Percentiles rank a stretch among this genome's conserved stretches.
Conservation (phyloP, 2,888 invertebrate genomes). For the Pristionchus mayeri region DNA sequence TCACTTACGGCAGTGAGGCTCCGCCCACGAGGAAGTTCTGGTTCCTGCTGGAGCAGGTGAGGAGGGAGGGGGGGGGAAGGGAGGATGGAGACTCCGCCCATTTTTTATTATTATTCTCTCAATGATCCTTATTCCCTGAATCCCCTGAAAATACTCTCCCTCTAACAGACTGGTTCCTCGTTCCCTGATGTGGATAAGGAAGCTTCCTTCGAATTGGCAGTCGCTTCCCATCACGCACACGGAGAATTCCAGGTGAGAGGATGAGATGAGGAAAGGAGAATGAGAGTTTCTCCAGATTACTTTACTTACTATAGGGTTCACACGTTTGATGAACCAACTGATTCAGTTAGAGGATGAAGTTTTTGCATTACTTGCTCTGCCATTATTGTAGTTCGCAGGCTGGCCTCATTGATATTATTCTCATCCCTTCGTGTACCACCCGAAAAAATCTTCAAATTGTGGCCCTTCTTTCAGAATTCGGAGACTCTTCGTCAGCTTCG, state of each 20-base stretch:
- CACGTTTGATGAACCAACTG: too few relatives aligned
- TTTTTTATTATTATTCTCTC: background rate
- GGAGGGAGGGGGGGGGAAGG: background rate
- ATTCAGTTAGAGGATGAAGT: too few relatives aligned
- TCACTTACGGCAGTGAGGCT: slow-evolving; percentile 71
- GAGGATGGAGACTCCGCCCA: background rate
- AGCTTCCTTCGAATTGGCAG: slow-evolving; percentile 69
- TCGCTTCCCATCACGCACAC: slow-evolving; percentile 74
- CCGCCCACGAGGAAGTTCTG: slow-evolving; percentile 70
- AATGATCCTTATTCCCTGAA: background rate
- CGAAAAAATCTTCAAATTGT: too few relatives aligned
- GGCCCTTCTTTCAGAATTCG: slow-evolving; percentile 18
- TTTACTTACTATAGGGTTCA: too few relatives aligned
- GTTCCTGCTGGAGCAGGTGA: slow-evolving; percentile 69
- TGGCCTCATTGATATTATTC: too few relatives aligned
- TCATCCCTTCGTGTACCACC: too few relatives aligned
- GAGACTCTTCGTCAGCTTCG: slow-evolving; percentile 72
- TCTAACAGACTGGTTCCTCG: background rate
- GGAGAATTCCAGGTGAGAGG: slow-evolving; percentile 55
- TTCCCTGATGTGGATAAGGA: slow-evolving; percentile 45
- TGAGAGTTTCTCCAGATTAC: too few relatives aligned
- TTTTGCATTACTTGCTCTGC: too few relatives aligned
- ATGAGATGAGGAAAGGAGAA: background rate
- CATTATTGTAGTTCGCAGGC: too few relatives aligned
- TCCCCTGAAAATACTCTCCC: too few relatives aligned